Evolutionary conservation across 2,797 vertebrate genomes (phyloP).

Genomic region (Prunella strophiata): DNA sequence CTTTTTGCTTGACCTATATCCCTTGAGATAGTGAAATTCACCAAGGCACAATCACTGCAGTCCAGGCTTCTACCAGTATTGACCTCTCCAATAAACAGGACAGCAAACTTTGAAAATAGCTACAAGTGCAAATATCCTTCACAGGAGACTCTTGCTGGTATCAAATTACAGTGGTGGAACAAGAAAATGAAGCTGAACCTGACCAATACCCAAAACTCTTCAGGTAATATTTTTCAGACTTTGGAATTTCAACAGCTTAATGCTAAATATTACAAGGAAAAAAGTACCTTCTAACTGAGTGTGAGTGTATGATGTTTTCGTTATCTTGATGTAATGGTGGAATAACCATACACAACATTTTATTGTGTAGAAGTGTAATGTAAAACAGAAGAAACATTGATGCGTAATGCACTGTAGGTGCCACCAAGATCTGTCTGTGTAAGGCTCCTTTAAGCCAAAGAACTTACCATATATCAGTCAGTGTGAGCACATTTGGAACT

Average conservation of each 20-base stretch:
- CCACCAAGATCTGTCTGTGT: background rate
- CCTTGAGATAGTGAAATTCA: background rate
- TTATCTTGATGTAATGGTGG: background rate
- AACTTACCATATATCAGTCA: background rate
- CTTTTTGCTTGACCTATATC: background rate
- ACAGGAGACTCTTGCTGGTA: background rate
- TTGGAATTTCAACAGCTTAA: background rate
- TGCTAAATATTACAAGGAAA: background rate
- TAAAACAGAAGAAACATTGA: background rate
- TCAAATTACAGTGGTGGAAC: background rate
- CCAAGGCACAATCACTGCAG: background rate
- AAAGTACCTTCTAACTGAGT: background rate
- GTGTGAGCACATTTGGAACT: background rate
- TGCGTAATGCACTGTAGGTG: fast-evolving
- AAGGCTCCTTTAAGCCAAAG: background rate
- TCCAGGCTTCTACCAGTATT: background rate
- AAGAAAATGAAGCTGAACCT: background rate
- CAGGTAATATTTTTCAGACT: background rate
- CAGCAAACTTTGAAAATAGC: background rate
- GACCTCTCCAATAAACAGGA: background rate
- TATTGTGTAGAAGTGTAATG: background rate
- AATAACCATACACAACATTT: background rate
- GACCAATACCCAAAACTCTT: background rate
- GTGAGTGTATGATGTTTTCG: background rate
- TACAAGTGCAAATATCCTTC: background rate